A percentile compares a stretch with the other conserved stretches of the same genome.
These are phyloP conservation scores for Neolamprologus sp. DNA, from an alignment of 2,113 vertebrate genomes.

Conservation along the genomic window DNA sequence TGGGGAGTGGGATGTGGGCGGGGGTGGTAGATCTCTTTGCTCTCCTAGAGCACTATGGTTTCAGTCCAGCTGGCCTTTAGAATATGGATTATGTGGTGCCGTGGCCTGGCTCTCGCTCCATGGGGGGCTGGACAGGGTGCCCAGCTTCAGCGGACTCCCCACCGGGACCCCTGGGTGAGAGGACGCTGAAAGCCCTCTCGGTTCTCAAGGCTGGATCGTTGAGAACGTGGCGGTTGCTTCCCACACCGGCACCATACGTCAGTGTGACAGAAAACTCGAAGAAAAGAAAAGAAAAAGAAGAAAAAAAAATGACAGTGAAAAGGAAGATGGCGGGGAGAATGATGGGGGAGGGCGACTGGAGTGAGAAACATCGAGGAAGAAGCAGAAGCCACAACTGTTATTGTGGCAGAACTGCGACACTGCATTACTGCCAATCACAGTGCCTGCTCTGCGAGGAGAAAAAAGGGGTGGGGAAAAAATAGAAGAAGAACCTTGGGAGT, in stretches of 20 bases:
- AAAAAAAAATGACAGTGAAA: slow-evolving; percentile 4
- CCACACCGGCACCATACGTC: slow-evolving; percentile 45
- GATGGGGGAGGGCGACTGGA: not conserved
- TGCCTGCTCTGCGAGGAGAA: slow-evolving; percentile 1
- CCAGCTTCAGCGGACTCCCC: slow-evolving; percentile 51
- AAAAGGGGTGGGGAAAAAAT: not conserved
- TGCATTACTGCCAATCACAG: slow-evolving; percentile 43
- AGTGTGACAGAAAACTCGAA: slow-evolving; percentile 44
- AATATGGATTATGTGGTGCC: slow-evolving; percentile 69
- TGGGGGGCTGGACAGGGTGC: slow-evolving; percentile 57
- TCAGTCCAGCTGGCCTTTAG: slow-evolving; percentile 71
- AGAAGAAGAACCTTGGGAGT: slow-evolving; percentile 9
- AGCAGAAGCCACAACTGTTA: slow-evolving; percentile 25
- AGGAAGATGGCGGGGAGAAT: not conserved
- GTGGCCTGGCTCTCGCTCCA: slow-evolving; percentile 41
- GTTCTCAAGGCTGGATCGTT: slow-evolving; percentile 49
- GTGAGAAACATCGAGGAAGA: not conserved
- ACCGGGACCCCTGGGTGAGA: slow-evolving; percentile 65
- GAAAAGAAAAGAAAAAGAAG: not conserved
- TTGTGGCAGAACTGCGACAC: slow-evolving; percentile 27
- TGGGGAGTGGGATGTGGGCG: slow-evolving; percentile 36
- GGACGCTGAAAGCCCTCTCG: slow-evolving; percentile 50
- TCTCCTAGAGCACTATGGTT: slow-evolving; percentile 48
- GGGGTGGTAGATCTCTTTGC: slow-evolving; percentile 46
- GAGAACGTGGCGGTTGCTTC: slow-evolving; percentile 39